Percentiles rank a stretch among this genome's conserved stretches.
Evolutionary conservation across 2,113 vertebrate genomes (phyloP).

Genomic region (Cyanoramphus novaezelandiae): DNA sequence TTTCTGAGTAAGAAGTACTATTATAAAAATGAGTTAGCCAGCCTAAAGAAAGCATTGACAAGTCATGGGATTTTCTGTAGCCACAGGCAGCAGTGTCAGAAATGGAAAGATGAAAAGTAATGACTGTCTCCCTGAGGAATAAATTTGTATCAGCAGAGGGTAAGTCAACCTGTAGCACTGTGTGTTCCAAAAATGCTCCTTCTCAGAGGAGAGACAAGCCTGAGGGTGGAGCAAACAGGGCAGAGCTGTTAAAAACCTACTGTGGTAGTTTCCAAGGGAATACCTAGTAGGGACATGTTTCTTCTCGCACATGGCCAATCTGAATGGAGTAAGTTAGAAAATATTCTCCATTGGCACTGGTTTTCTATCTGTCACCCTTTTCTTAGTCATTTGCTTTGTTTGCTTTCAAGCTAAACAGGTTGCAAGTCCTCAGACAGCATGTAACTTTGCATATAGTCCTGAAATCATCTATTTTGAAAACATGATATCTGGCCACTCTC

Average conservation of each 20-base stretch:
- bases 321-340: neutral
- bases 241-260: neutral
- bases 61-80: neutral
- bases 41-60: neutral
- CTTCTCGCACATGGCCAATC: neutral
- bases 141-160: neutral
- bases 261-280: neutral
- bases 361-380: neutral
- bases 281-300: neutral
- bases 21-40: neutral
- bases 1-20: neutral
- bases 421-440: neutral
- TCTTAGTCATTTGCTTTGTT: neutral
- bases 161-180: neutral
- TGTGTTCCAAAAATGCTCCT: neutral
- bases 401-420: neutral
- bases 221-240: neutral
- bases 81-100: neutral
- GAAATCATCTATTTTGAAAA: neutral
- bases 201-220: neutral
- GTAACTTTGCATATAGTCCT: neutral
- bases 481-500: neutral
- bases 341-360: neutral
- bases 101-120: neutral
- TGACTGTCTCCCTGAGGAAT: neutral